phyloP scores from a whole-genome alignment of 1,140 invertebrate species.

The Zaprionus taronus region DNA sequence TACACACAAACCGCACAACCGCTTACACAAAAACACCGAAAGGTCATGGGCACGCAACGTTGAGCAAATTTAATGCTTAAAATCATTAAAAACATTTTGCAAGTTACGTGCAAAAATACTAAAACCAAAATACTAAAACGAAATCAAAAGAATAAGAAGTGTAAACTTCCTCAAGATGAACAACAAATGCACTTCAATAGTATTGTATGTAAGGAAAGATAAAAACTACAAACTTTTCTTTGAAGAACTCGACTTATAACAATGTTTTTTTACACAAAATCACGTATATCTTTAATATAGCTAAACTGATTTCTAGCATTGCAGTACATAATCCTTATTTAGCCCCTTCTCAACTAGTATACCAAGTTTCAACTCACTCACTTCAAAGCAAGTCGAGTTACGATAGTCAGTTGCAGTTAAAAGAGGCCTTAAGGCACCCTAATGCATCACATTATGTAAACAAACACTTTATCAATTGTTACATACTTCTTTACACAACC shows the following conservation, averaged over 20 bases:
- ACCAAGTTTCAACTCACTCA: not conserved
- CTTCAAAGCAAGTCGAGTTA: not conserved
- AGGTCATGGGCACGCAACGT: constrained; percentile 71
- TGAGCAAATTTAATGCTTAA: constrained; percentile 61
- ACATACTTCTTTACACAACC: not conserved
- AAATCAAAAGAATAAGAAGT: not conserved
- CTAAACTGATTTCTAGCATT: not conserved
- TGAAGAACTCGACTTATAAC: too few species aligned
- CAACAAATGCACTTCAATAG: not conserved
- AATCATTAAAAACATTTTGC: constrained; percentile 68
- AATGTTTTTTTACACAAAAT: not conserved
- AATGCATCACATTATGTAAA: not conserved
- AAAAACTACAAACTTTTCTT: too few species aligned
- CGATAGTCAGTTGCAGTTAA: not conserved
- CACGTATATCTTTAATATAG: not conserved
- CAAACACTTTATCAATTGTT: not conserved
- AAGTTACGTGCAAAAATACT: constrained; percentile 29
- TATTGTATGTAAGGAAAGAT: not conserved
- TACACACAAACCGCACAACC: constrained; percentile 3
- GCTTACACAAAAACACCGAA: constrained; percentile 26
- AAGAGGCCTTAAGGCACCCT: not conserved
- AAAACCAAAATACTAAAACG: not conserved
- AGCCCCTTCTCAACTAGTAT: not conserved
- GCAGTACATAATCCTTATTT: not conserved
- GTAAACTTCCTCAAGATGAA: not conserved